Conservation (phyloP, 2,888 invertebrate species). For the Aphidoletes aphidimyza region DNA sequence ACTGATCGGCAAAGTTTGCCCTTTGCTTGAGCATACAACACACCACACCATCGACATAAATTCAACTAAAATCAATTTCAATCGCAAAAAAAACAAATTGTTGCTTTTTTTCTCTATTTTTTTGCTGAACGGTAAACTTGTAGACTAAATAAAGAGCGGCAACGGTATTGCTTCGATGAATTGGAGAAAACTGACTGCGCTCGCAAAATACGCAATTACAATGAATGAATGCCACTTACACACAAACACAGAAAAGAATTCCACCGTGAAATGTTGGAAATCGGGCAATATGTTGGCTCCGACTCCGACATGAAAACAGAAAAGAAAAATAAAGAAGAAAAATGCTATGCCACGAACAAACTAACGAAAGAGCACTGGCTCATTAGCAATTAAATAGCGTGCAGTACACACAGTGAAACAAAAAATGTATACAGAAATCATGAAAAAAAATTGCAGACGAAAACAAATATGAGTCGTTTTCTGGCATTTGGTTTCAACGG, state of each 20-base stretch:
- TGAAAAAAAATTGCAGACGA: background rate
- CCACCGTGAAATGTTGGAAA: slow-evolving; percentile 44
- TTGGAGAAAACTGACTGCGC: background rate
- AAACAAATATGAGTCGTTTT: too few relatives aligned
- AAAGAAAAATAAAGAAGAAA: background rate
- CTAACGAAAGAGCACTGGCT: background rate
- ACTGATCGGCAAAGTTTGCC: background rate
- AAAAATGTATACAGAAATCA: background rate
- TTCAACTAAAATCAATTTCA: background rate
- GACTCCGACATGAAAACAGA: background rate
- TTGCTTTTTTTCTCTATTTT: too few relatives aligned
- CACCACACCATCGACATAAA: background rate
- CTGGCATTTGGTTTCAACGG: background rate
- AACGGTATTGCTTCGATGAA: background rate
- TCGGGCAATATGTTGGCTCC: background rate
- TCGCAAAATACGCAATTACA: background rate
- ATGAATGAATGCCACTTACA: background rate
- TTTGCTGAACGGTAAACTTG: background rate
- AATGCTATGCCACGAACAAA: too few relatives aligned
- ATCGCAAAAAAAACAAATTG: background rate
- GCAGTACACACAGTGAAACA: background rate
- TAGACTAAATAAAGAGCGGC: background rate
- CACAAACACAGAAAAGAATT: slow-evolving; percentile 25
- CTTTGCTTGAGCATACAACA: background rate
- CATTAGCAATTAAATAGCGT: slow-evolving; percentile 36